Evolutionary conservation across 2,888 invertebrate species (phyloP), one percentile per base, ranked within the genome.

Genomic region (Aphrophora alni): DNA sequence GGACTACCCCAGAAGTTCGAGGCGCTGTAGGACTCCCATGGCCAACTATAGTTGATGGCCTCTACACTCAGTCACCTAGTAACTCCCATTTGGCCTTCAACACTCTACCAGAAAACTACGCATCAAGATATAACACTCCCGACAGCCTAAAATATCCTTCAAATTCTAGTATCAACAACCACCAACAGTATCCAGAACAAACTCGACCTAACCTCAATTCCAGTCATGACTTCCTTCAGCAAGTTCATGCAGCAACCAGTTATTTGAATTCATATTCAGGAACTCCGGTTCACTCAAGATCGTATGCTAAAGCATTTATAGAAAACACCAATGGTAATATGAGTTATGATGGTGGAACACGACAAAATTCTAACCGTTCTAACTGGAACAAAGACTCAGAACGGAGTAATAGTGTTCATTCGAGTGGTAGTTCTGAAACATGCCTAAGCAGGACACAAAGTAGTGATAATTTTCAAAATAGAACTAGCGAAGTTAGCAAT

Each of bases 1-100:
- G 84, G 84, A 80, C 83, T 14, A 82, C 83, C 72, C 83, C 82
- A 5, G 84, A 84, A 79, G 82, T 84, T 33, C 82, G 84, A 17
- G 84, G 84, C n/a, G 81, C 84, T 1, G 82, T 84, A 3, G 84
- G 83, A 4, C 38, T 81, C 25, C 83, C 84, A 1, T 83, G 84
- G 83, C 83, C 83, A 5, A 78, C 81, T 33, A 68, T 82, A 5
- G 69, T 80, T 28, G 83, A 83, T 51, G 81, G 81, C 28, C 76
- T 83, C 2, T 76, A 76, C 51, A 33, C 70, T 38, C 82, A 80
- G 26, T 27, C 25, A 12, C 76, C 68, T 21, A 28, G 12, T 69
- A 69, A 70, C 38, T n/a, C 77, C 14, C n/a, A n/a, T n/a, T 0
- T 28, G 0, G 71, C 77, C 17, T 26, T 26, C 26, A 26, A 3